phyloP scores from a whole-genome alignment of 2,888 invertebrate species.

The Colletes collaris region DNA sequence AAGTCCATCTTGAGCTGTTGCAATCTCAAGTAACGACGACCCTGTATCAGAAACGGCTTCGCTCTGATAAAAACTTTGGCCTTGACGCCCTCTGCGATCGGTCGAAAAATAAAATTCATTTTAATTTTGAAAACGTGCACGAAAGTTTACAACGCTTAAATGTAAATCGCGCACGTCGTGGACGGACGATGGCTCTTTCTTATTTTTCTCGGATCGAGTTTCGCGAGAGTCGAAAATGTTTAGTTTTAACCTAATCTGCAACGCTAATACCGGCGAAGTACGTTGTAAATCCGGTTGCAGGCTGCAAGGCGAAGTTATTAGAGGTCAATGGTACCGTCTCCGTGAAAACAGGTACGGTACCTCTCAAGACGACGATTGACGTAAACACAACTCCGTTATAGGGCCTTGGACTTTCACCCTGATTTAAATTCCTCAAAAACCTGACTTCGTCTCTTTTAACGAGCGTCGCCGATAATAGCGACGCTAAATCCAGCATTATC shows the following conservation, averaged over 20 bases:
- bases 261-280: neutral
- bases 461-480: too few relatives aligned
- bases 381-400: neutral
- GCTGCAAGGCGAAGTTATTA: slow-evolving; percentile 18
- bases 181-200: too few relatives aligned
- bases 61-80: slow-evolving; percentile 93
- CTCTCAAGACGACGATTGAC: neutral
- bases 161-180: too few relatives aligned
- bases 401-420: neutral
- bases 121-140: too few relatives aligned
- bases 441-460: neutral
- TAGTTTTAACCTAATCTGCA: too few relatives aligned
- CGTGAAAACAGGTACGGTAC: slow-evolving; percentile 2
- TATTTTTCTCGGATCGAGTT: too few relatives aligned
- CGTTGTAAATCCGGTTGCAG: slow-evolving; percentile 17
- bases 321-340: slow-evolving; percentile 27
- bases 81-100: slow-evolving; percentile 89
- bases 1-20: slow-evolving; percentile 94
- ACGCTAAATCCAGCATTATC: too few relatives aligned
- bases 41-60: slow-evolving; percentile 86
- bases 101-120: slow-evolving; percentile 2
- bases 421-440: neutral
- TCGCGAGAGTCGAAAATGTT: too few relatives aligned
- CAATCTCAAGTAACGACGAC: slow-evolving; percentile 88
- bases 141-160: too few relatives aligned